Conservation (phyloP, 2,888 invertebrate species). For the Hyalella azteca region DNA sequence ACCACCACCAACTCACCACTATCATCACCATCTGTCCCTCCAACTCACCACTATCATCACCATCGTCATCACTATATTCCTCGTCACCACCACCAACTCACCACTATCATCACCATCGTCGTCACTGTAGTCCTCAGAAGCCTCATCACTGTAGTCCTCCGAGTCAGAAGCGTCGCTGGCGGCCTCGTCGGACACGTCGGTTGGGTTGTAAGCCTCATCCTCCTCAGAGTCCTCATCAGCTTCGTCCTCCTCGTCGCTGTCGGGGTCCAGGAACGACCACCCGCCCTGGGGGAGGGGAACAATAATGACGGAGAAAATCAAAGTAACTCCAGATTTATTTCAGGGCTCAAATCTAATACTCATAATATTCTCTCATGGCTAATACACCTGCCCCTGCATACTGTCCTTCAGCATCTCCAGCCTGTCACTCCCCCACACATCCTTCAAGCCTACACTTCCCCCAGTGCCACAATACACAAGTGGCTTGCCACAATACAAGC, state of each 20-base stretch:
- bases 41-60: too few species aligned
- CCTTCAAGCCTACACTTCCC: too few species aligned
- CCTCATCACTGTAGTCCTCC: constrained; percentile 80
- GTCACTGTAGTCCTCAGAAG: constrained; percentile 68
- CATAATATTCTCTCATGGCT: too few species aligned
- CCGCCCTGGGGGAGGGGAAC: too few species aligned
- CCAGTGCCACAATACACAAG: background rate
- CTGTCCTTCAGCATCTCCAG: too few species aligned
- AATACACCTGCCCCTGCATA: too few species aligned
- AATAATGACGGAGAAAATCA: too few species aligned
- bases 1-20: background rate
- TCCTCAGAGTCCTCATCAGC: constrained; percentile 84
- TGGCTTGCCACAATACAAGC: too few species aligned
- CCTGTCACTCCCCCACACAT: too few species aligned
- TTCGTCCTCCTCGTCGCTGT: constrained; percentile 68
- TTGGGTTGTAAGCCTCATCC: constrained; percentile 64
- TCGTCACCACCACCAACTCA: constrained; percentile 68
- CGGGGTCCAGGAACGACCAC: constrained; percentile 97
- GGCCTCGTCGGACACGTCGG: constrained; percentile 50
- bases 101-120: constrained; percentile 33
- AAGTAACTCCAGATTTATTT: too few species aligned
- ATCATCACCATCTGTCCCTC: constrained; percentile 7
- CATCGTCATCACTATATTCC: constrained; percentile 70
- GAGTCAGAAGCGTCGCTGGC: constrained; percentile 67
- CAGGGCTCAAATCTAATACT: too few species aligned